Evolutionary conservation across 2,113 vertebrate genomes (phyloP).

Genomic region (Puntigrus tetrazona): DNA sequence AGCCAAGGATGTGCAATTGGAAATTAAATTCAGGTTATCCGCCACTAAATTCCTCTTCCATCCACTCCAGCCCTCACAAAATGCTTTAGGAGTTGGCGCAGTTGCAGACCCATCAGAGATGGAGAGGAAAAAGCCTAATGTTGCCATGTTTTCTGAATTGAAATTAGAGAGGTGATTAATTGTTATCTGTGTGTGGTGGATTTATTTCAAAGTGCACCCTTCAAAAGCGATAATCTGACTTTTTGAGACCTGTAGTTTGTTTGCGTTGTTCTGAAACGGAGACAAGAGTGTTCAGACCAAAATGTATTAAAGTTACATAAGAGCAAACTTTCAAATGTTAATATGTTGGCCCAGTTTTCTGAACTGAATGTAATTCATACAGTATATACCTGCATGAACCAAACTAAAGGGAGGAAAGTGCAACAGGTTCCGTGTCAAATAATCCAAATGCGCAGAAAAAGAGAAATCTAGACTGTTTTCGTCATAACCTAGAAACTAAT

Average conservation of each 20-base stretch:
- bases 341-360: too few species aligned
- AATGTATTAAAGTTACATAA: not conserved
- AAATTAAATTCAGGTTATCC: conserved; percentile 79
- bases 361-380: not conserved
- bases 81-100: conserved; percentile 69
- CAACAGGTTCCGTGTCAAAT: not conserved
- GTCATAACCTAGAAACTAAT: not conserved
- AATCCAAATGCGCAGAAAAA: not conserved
- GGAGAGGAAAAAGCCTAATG: conserved; percentile 72
- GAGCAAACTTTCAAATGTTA: not conserved
- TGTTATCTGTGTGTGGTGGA: conserved; percentile 69
- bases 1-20: conserved; percentile 63
- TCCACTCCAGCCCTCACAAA: conserved; percentile 70
- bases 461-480: not conserved
- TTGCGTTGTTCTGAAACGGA: not conserved
- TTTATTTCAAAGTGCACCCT: conserved; percentile 70
- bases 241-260: not conserved
- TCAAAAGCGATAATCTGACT: conserved; percentile 71
- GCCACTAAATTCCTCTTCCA: conserved; percentile 70
- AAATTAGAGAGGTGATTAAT: conserved; percentile 76
- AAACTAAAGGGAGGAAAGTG: not conserved
- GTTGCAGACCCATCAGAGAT: conserved; percentile 52
- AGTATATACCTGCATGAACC: not conserved
- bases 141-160: conserved; percentile 73
- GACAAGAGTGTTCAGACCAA: not conserved